Conservation (phyloP, 2,113 vertebrate genomes). For the Dinomys branickii region DNA sequence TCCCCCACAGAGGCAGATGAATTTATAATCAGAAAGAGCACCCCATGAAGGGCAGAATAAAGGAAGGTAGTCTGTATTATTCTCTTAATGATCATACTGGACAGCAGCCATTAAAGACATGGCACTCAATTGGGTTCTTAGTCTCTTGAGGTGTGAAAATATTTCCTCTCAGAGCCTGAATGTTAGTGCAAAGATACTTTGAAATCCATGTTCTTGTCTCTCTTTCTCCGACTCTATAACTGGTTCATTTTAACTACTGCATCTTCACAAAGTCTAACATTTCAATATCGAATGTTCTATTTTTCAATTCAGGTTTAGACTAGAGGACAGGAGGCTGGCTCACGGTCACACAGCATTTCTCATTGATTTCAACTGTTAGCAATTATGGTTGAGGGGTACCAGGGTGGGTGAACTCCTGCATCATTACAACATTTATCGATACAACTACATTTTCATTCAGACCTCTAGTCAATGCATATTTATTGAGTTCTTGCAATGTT, state of each 20-base stretch:
- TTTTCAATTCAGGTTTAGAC: conserved; percentile 56
- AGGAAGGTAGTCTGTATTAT: neutral
- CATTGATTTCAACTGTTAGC: neutral
- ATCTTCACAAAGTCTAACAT: conserved; percentile 55
- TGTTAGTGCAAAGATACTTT: neutral
- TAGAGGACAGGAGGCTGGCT: neutral
- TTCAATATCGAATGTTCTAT: conserved; percentile 22
- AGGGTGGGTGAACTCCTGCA: accelerated
- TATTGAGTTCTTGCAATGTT: neutral
- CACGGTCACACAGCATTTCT: neutral
- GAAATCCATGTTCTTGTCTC: conserved; percentile 24
- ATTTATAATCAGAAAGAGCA: neutral
- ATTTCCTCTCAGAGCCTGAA: neutral
- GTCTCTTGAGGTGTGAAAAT: neutral
- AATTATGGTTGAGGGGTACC: neutral
- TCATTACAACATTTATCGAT: neutral
- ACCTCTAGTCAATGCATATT: neutral
- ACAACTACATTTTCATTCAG: neutral
- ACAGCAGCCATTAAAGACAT: neutral
- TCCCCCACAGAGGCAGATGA: neutral
- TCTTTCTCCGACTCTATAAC: conserved; percentile 49
- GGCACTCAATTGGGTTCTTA: neutral
- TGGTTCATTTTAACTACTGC: conserved; percentile 50
- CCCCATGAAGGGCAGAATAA: neutral
- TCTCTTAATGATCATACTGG: conserved; percentile 16